Evolutionary conservation across 2,797 vertebrate genomes (phyloP).

Genomic region (Sphenopsis melanotis): DNA sequence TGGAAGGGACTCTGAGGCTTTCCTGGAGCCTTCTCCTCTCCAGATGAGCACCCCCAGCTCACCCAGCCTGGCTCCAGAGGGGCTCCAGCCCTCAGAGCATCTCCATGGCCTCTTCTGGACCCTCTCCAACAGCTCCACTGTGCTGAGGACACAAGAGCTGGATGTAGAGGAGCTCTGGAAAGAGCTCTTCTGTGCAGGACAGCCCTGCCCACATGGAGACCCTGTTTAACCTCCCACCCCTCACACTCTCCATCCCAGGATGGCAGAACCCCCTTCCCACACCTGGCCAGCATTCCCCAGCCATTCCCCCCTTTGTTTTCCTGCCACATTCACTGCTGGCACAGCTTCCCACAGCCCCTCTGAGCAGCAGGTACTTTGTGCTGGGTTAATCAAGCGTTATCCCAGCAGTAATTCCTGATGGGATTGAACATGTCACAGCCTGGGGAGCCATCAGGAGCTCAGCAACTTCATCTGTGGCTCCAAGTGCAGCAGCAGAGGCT

Average conservation of each 20-base stretch:
- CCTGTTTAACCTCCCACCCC: neutral
- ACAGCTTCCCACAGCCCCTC: neutral
- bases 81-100: rapidly evolving
- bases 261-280: neutral
- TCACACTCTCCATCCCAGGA: rapidly evolving
- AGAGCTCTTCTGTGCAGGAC: neutral
- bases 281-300: neutral
- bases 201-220: neutral
- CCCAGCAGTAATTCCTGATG: constrained; percentile 40
- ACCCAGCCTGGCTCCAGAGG: neutral
- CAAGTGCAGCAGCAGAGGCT: neutral
- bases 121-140: neutral
- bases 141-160: neutral
- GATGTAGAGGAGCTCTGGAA: neutral
- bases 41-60: neutral
- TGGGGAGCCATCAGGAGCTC: neutral
- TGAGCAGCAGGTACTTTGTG: neutral
- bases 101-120: neutral
- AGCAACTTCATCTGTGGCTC: constrained; percentile 1
- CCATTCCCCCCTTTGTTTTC: neutral
- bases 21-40: neutral
- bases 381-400: constrained; percentile 24
- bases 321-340: neutral
- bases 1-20: neutral
- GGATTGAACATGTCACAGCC: constrained; percentile 43